phyloP scores from a whole-genome alignment of 2,113 vertebrate species.

The Xerus inauris region DNA sequence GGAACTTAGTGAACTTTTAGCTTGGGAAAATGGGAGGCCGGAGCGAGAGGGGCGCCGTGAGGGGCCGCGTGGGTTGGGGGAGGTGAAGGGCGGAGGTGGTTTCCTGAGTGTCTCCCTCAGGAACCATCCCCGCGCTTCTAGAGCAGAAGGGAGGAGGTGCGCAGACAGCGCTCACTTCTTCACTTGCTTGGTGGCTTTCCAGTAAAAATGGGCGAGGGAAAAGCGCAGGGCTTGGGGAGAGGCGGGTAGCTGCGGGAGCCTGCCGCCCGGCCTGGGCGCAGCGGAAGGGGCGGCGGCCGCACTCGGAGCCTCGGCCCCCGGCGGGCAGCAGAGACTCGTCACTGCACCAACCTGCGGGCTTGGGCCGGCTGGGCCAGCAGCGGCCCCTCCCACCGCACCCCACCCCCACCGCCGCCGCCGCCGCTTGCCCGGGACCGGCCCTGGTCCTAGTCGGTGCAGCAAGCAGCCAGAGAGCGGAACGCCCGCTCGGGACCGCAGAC shows the following conservation, averaged over 20 bases:
- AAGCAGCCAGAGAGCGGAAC: conserved; percentile 6
- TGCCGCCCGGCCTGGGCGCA: background rate
- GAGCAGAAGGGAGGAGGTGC: background rate
- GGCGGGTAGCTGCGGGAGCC: background rate
- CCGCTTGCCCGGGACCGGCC: background rate
- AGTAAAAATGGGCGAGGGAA: background rate
- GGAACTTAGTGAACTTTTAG: conserved; percentile 75
- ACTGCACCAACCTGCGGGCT: conserved; percentile 87
- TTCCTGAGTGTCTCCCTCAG: background rate
- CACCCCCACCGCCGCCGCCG: conserved; percentile 24
- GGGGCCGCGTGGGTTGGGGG: background rate
- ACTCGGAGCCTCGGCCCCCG: background rate
- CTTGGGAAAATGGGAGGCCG: fast-evolving
- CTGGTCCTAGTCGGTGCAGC: conserved; percentile 55
- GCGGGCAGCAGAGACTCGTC: conserved; percentile 74
- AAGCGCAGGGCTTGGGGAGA: background rate
- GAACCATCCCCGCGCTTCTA: background rate
- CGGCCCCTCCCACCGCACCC: conserved; percentile 68
- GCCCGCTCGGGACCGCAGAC: conserved; percentile 66
- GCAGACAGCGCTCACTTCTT: background rate
- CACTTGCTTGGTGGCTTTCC: background rate
- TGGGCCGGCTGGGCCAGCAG: conserved; percentile 68
- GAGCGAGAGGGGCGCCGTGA: background rate
- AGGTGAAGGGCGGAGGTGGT: background rate
- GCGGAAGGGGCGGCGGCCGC: background rate